phyloP scores from a whole-genome alignment of 1,140 invertebrate genomes.

The Gryon sp. region DNA sequence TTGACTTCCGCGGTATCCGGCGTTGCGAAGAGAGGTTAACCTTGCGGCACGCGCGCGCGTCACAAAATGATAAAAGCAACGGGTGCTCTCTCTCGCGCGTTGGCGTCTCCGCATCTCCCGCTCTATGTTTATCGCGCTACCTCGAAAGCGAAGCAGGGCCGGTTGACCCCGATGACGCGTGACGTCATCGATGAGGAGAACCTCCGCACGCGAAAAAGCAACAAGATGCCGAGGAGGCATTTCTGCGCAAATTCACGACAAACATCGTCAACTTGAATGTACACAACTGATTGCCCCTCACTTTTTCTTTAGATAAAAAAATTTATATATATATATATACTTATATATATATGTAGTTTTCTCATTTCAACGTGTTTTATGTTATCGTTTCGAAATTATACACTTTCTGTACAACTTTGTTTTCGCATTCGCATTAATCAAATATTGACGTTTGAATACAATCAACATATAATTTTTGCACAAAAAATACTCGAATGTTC shows the following conservation, averaged over 20 bases:
- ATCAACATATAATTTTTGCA: too few relatives aligned
- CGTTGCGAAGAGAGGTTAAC: not conserved
- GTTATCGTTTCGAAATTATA: too few relatives aligned
- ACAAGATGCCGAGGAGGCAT: constrained; percentile 12
- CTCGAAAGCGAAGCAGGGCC: constrained; percentile 36
- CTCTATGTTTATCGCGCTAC: constrained; percentile 32
- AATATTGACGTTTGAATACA: too few relatives aligned
- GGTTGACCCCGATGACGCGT: constrained; percentile 58
- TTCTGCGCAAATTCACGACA: not conserved
- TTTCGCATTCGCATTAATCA: too few relatives aligned
- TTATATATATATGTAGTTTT: too few relatives aligned
- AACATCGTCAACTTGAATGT: too few relatives aligned
- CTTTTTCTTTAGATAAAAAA: too few relatives aligned
- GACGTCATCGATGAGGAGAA: constrained; percentile 54
- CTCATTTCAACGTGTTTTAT: too few relatives aligned
- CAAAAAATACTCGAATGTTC: too few relatives aligned
- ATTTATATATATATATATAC: too few relatives aligned
- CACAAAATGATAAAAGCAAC: constrained; percentile 18
- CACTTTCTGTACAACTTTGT: too few relatives aligned
- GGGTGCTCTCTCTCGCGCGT: not conserved
- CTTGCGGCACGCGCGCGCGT: constrained; percentile 24
- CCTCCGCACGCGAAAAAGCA: constrained; percentile 25
- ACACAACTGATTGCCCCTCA: too few relatives aligned
- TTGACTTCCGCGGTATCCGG: constrained; percentile 19
- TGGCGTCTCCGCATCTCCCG: constrained; percentile 15